These are phyloP conservation scores for Ganaspis sp. DNA, from an alignment of 1,140 invertebrate genomes.

Conservation along the genomic window DNA sequence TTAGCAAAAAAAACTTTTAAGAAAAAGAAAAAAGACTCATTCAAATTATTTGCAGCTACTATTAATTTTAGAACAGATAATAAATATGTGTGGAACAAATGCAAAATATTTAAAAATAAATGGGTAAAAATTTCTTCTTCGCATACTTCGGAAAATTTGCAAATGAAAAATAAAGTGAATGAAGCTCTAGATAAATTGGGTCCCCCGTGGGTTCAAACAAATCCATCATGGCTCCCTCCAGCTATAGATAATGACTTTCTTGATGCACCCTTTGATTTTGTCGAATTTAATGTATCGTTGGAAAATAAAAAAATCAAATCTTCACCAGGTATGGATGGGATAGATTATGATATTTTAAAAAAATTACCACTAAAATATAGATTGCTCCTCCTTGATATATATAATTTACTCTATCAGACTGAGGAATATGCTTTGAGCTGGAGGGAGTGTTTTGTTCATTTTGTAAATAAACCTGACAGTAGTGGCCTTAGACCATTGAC, in stretches of 20 bases:
- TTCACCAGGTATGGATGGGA: too few species aligned
- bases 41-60: not conserved
- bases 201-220: not conserved
- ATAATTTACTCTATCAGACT: not conserved
- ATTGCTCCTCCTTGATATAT: too few species aligned
- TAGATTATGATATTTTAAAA: too few species aligned
- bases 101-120: constrained; percentile 36
- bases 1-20: not conserved
- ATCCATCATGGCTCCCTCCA: not conserved
- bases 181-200: not conserved
- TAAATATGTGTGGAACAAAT: constrained; percentile 33
- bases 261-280: too few species aligned
- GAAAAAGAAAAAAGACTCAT: not conserved
- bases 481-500: not conserved
- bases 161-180: not conserved
- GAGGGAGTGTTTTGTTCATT: not conserved
- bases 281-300: too few species aligned
- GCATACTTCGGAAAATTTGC: not conserved
- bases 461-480: not conserved
- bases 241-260: not conserved
- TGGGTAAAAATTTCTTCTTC: constrained; percentile 20
- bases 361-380: too few species aligned
- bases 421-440: not conserved
- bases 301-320: too few species aligned
- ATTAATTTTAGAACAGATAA: not conserved